phyloP scores from a whole-genome alignment of 1,140 invertebrate genomes.

The Chelonus insularis region DNA sequence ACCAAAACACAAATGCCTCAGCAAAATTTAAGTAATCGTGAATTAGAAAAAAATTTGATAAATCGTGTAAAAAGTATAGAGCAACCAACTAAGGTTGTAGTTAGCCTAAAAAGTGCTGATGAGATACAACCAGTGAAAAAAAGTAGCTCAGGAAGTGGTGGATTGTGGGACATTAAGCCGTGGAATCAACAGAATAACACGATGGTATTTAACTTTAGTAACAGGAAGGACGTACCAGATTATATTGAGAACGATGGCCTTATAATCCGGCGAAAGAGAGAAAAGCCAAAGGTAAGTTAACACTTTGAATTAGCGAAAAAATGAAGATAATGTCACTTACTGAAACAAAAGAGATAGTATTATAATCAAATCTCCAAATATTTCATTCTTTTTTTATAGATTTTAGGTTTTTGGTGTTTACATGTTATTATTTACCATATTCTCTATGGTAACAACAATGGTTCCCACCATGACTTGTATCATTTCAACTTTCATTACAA shows the following conservation, averaged over 20 bases:
- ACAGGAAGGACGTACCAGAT: slow-evolving; percentile 81
- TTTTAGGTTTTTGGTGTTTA: no score
- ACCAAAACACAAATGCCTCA: slow-evolving; percentile 54
- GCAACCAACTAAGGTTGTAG: slow-evolving; percentile 61
- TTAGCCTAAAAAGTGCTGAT: slow-evolving; percentile 55
- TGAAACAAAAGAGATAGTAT: no score
- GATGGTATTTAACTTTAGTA: slow-evolving; percentile 86
- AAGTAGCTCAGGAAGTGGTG: slow-evolving; percentile 37
- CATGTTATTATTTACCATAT: no score
- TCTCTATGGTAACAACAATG: no score
- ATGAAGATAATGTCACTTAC: no score
- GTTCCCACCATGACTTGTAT: no score
- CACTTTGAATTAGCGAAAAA: not conserved
- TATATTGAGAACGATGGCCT: slow-evolving; percentile 88
- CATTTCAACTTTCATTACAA: no score
- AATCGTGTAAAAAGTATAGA: slow-evolving; percentile 69
- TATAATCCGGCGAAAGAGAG: slow-evolving; percentile 67
- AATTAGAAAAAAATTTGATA: slow-evolving; percentile 73
- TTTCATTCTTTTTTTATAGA: no score
- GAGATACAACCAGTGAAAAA: slow-evolving; percentile 56
- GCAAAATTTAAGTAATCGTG: slow-evolving; percentile 63
- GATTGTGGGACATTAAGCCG: slow-evolving; percentile 61
- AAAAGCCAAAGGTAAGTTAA: slow-evolving; percentile 71
- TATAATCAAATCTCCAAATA: no score
- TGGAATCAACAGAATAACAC: slow-evolving; percentile 68